Conservation (phyloP, 2,113 vertebrate species). For the Lophius piscatorius region DNA sequence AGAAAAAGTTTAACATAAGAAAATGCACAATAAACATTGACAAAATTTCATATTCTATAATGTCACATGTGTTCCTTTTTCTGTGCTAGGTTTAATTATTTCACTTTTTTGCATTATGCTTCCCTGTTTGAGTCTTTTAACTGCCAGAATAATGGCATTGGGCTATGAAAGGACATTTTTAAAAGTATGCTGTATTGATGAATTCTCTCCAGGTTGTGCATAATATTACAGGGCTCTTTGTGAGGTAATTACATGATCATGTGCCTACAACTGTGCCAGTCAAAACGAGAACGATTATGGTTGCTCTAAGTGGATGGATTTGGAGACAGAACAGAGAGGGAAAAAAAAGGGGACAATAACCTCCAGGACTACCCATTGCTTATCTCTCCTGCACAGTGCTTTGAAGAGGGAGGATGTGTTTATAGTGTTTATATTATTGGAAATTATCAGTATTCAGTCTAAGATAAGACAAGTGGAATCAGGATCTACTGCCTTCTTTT, state of each 20-base stretch:
- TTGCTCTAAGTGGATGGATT: constrained; percentile 15
- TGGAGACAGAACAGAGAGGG: constrained; percentile 34
- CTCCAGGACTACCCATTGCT: constrained; percentile 30
- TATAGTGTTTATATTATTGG: constrained; percentile 37
- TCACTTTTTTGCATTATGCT: constrained; percentile 1
- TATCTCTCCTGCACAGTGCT: constrained; percentile 37
- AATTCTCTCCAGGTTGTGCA: constrained; percentile 33
- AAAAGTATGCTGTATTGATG: constrained; percentile 37
- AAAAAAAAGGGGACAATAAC: constrained; percentile 16
- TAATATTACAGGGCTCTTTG: constrained; percentile 38
- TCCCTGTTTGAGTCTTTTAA: constrained; percentile 27
- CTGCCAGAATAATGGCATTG: constrained; percentile 13
- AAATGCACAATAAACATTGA: too few species aligned
- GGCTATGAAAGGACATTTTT: constrained; percentile 32
- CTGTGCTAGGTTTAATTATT: constrained; percentile 8
- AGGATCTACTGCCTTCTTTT: constrained; percentile 17
- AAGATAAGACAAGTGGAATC: constrained; percentile 6
- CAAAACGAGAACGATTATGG: constrained; percentile 44
- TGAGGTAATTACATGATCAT: constrained; percentile 42
- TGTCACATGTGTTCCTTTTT: neutral
- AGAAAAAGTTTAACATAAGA: too few species aligned
- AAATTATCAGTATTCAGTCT: constrained; percentile 41
- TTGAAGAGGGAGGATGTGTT: constrained; percentile 36
- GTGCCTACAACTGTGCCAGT: constrained; percentile 17
- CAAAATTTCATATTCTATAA: too few species aligned